These are phyloP conservation scores for Melanotaenia parkinsoni DNA, from an alignment of 2,797 vertebrate species.

Conservation along the genomic window DNA sequence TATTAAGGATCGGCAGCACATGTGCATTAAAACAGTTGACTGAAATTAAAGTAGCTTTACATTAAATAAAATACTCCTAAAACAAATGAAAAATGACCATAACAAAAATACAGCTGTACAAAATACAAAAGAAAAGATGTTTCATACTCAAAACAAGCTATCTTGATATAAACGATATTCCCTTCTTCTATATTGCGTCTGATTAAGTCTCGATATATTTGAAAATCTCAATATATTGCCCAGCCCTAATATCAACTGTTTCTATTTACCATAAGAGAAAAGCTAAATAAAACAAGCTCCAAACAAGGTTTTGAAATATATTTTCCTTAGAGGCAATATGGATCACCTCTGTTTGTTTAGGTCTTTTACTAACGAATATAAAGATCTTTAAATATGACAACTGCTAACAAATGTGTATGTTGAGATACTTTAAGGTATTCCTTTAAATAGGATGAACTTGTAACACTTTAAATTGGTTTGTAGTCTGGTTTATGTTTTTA, in stretches of 20 bases:
- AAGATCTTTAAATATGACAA: background rate
- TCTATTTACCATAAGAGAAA: conserved; percentile 7
- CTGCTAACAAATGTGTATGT: background rate
- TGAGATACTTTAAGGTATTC: background rate
- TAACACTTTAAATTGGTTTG: background rate
- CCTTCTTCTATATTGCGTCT: too few species aligned
- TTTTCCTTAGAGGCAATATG: background rate
- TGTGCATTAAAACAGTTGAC: too few species aligned
- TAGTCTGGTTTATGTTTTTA: background rate
- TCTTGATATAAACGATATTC: too few species aligned
- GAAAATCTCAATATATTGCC: too few species aligned
- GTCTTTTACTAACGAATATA: background rate
- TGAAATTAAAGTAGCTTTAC: too few species aligned
- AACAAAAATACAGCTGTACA: too few species aligned
- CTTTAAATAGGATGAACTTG: background rate
- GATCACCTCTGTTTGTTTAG: background rate
- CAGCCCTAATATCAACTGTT: background rate
- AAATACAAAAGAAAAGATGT: too few species aligned
- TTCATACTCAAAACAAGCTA: too few species aligned
- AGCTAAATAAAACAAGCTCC: conserved; percentile 3
- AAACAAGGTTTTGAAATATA: background rate
- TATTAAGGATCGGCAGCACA: too few species aligned
- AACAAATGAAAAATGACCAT: too few species aligned
- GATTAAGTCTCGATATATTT: too few species aligned
- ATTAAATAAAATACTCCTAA: too few species aligned